A percentile compares a stretch with the other conserved stretches of the same genome.
These are phyloP conservation scores for Aporophyla nigra DNA, from an alignment of 2,888 invertebrate genomes.

Conservation along the genomic window DNA sequence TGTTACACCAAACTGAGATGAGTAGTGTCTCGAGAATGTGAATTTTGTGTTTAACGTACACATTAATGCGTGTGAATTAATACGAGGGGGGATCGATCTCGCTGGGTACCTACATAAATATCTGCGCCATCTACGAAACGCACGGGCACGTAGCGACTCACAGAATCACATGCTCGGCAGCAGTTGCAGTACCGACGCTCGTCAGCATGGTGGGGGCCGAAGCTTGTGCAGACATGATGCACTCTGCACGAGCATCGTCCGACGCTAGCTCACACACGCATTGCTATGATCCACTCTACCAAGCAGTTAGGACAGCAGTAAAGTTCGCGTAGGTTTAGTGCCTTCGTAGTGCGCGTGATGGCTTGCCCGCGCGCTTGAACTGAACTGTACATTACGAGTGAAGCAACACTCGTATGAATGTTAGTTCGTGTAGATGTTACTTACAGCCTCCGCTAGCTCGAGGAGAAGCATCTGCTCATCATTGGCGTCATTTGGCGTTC, in stretches of 20 bases:
- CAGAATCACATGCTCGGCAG: neutral
- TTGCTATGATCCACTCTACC: neutral
- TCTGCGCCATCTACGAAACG: neutral
- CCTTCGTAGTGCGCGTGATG: too few species aligned
- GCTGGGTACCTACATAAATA: constrained; percentile 17
- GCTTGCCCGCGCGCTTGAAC: too few species aligned
- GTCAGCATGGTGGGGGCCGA: too few species aligned
- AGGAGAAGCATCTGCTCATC: too few species aligned
- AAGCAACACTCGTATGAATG: too few species aligned
- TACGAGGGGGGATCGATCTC: constrained; percentile 14
- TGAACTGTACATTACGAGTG: too few species aligned
- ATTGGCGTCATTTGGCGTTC: too few species aligned
- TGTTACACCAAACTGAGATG: neutral
- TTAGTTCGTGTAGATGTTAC: too few species aligned
- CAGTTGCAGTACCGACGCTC: neutral
- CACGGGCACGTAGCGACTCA: neutral
- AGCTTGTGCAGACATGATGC: neutral
- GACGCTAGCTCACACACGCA: neutral
- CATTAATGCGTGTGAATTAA: neutral
- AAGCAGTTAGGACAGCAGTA: neutral
- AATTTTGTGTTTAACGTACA: neutral
- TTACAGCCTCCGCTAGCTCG: too few species aligned
- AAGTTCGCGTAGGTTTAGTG: neutral
- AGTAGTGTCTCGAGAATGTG: neutral
- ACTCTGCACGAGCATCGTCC: neutral